phyloP scores from a whole-genome alignment of 1,140 invertebrate species.

The Oreohelix idahoensis region DNA sequence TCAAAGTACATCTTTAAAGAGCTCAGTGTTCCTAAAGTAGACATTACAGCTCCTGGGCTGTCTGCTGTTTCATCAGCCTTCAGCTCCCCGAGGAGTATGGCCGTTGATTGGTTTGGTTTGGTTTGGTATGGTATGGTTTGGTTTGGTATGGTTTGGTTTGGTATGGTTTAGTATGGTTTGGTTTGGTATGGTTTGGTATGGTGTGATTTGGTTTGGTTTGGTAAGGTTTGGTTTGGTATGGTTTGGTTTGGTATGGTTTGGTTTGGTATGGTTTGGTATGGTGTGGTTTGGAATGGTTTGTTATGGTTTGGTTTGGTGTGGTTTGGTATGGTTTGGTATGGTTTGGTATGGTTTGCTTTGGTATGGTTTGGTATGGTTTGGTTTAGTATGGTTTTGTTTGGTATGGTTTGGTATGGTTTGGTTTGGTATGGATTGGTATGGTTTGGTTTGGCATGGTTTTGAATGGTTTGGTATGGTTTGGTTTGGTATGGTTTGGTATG shows the following conservation, averaged over 20 bases:
- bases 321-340: slow-evolving; percentile 56
- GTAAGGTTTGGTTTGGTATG: slow-evolving; percentile 56
- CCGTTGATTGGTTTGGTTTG: slow-evolving; percentile 55
- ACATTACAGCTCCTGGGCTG: too few species aligned
- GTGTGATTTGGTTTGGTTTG: slow-evolving; percentile 59
- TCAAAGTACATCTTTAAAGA: too few species aligned
- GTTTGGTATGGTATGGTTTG: slow-evolving; percentile 57
- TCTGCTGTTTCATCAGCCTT: too few species aligned
- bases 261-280: too few species aligned
- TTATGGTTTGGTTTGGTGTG: too few species aligned
- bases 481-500: slow-evolving; percentile 60
- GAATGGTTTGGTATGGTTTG: slow-evolving; percentile 57
- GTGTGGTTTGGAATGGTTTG: too few species aligned
- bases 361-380: too few species aligned
- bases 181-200: too few species aligned
- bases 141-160: slow-evolving; percentile 57
- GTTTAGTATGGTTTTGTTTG: too few species aligned
- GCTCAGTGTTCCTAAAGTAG: too few species aligned
- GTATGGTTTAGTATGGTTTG: slow-evolving; percentile 58
- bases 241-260: slow-evolving; percentile 57
- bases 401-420: slow-evolving; percentile 55
- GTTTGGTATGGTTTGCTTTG: slow-evolving; percentile 56
- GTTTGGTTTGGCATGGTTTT: slow-evolving; percentile 57
- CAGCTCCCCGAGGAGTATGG: slow-evolving; percentile 51
- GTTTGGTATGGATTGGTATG: slow-evolving; percentile 54